A percentile compares a stretch with the other conserved stretches of the same genome.
phyloP scores from a whole-genome alignment of 2,888 invertebrate genomes.

The Mimas tiliae region DNA sequence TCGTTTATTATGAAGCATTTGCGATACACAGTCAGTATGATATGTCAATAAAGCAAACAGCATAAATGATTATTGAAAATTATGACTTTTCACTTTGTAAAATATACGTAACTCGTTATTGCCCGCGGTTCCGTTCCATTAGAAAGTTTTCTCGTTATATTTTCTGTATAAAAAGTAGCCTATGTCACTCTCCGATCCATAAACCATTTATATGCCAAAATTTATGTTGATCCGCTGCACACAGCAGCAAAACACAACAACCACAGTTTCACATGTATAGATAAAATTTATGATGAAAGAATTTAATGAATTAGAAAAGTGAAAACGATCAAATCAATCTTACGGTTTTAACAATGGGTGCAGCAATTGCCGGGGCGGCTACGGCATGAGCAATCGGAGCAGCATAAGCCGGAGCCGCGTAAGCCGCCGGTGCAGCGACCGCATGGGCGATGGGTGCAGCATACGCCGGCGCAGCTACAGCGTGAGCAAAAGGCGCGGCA shows the following conservation, averaged over 20 bases:
- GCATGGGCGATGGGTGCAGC: constrained; percentile 33
- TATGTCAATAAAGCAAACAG: neutral
- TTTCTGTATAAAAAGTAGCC: too few relatives aligned
- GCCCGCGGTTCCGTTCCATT: too few relatives aligned
- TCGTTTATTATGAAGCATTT: neutral
- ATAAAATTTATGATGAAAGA: too few relatives aligned
- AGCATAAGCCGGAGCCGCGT: constrained; percentile 58
- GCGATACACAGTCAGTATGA: neutral
- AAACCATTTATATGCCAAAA: too few relatives aligned
- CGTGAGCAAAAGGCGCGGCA: constrained; percentile 31
- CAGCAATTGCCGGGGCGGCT: constrained; percentile 30
- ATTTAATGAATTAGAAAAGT: too few relatives aligned
- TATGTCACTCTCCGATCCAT: too few relatives aligned
- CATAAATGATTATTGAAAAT: neutral
- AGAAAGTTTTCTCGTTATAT: too few relatives aligned
- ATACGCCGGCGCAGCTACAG: constrained; percentile 35
- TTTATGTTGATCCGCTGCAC: too few relatives aligned
- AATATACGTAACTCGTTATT: too few relatives aligned
- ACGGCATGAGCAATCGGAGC: constrained; percentile 40
- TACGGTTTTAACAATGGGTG: constrained; percentile 49
- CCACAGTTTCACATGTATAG: too few relatives aligned
- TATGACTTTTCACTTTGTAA: neutral
- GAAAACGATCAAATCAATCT: neutral
- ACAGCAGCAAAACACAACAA: too few relatives aligned
- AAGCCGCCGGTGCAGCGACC: constrained; percentile 40